These are phyloP conservation scores for Cryptoleucopteryx plumbea DNA, from an alignment of 2,113 vertebrate species.

Conservation along the genomic window DNA sequence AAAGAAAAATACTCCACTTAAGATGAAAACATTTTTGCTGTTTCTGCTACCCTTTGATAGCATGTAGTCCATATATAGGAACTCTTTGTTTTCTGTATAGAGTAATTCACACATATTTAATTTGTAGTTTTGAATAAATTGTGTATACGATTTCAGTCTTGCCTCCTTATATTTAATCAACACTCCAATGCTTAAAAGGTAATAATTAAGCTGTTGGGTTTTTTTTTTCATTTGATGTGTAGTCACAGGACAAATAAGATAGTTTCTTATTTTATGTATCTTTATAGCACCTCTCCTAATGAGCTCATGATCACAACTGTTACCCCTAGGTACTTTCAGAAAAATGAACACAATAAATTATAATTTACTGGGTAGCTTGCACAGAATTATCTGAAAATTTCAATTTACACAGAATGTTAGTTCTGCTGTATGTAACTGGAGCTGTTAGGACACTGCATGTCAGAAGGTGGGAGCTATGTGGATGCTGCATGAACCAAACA, in stretches of 20 bases:
- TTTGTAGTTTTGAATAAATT: neutral
- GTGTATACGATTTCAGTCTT: neutral
- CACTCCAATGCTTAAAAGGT: neutral
- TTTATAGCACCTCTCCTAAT: neutral
- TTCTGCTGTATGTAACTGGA: neutral
- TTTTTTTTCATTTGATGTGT: neutral
- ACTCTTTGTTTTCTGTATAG: neutral
- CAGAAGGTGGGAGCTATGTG: neutral
- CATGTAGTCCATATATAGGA: neutral
- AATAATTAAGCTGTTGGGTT: neutral
- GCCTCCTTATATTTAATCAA: neutral
- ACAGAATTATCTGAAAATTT: neutral
- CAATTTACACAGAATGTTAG: neutral
- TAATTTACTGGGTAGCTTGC: neutral
- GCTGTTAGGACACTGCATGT: neutral
- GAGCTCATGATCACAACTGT: neutral
- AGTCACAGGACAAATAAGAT: neutral
- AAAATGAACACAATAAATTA: neutral
- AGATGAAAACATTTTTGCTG: neutral
- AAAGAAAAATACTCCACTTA: neutral
- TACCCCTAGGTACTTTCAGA: neutral
- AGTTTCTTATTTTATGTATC: neutral
- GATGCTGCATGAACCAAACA: neutral
- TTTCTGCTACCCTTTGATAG: neutral
- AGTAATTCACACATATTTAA: neutral